Conservation (phyloP, 2,113 vertebrate species). For the Pelecanoides urinatrix region DNA sequence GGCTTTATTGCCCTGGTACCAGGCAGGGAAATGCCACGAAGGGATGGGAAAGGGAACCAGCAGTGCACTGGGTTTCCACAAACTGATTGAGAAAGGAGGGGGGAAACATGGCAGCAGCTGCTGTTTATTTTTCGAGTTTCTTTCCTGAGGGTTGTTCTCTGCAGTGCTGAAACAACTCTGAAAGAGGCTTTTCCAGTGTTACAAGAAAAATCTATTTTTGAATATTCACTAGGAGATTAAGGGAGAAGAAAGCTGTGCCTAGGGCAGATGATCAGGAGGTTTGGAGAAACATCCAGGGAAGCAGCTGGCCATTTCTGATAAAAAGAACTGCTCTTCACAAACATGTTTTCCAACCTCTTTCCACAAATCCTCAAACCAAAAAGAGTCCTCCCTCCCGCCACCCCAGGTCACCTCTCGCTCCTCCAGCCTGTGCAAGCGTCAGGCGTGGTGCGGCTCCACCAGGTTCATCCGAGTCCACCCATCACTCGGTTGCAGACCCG, state of each 20-base stretch:
- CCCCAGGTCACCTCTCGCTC: background rate
- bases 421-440: fast-evolving
- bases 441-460: background rate
- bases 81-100: background rate
- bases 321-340: background rate
- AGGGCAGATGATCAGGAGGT: background rate
- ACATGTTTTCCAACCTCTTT: background rate
- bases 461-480: background rate
- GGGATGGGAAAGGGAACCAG: background rate
- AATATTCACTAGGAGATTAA: conserved; percentile 57
- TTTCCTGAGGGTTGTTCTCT: conserved; percentile 35
- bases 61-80: background rate
- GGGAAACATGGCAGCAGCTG: conserved; percentile 29
- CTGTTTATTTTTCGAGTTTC: conserved; percentile 30
- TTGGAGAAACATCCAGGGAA: background rate
- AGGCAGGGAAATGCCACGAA: background rate
- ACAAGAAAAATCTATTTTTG: conserved; percentile 29
- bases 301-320: conserved; percentile 19
- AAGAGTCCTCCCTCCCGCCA: background rate
- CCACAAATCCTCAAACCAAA: background rate
- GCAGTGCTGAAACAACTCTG: conserved; percentile 22
- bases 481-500: background rate
- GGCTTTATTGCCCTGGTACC: background rate
- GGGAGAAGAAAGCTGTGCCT: conserved; percentile 39
- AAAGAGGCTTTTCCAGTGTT: conserved; percentile 52